These are phyloP conservation scores for Hemaris fuciformis DNA, from an alignment of 2,888 invertebrate species.

Conservation along the genomic window DNA sequence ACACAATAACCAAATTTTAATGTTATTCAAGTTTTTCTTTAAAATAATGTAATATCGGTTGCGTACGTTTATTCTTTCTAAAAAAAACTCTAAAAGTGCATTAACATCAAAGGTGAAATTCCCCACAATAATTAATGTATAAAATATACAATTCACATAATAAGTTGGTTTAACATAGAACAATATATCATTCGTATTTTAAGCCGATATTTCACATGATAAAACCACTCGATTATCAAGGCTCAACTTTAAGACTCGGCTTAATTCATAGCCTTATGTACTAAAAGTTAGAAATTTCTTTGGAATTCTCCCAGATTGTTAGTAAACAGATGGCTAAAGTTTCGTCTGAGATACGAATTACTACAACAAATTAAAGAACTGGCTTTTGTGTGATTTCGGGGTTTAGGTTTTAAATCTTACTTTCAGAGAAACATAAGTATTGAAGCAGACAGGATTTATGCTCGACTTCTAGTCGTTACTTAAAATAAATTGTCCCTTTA, in stretches of 20 bases:
- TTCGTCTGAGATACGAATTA: neutral
- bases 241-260: neutral
- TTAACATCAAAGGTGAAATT: too few species aligned
- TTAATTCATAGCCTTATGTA: neutral
- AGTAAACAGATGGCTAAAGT: neutral
- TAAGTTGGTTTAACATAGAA: too few species aligned
- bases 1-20: too few species aligned
- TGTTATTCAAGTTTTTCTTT: too few species aligned
- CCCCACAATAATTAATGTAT: too few species aligned
- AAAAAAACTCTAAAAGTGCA: too few species aligned
- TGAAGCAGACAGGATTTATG: neutral
- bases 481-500: too few species aligned
- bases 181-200: neutral
- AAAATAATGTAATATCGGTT: too few species aligned
- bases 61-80: too few species aligned
- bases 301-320: neutral
- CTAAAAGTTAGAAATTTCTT: neutral
- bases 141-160: too few species aligned
- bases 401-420: neutral
- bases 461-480: neutral
- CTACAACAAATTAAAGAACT: constrained; percentile 2
- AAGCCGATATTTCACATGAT: neutral
- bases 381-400: neutral
- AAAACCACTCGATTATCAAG: neutral
- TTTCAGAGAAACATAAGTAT: neutral